Evolutionary conservation across 2,797 vertebrate genomes (phyloP).

Genomic region (Chelonia mydas): DNA sequence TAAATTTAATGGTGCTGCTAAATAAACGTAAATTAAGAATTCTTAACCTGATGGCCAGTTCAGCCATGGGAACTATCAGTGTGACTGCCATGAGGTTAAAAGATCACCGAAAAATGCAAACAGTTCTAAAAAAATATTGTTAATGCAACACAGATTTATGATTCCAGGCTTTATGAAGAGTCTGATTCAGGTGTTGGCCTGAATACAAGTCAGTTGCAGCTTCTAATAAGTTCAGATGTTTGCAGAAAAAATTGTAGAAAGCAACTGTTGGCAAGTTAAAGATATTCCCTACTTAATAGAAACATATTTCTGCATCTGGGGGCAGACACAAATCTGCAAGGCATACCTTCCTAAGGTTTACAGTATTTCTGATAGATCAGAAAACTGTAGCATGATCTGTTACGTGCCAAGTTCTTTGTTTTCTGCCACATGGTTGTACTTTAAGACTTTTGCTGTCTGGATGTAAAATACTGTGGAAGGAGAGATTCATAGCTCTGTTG

Average conservation of each 20-base stretch:
- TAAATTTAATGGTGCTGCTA: neutral
- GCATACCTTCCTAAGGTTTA: slow-evolving; percentile 22
- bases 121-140: neutral
- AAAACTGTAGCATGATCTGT: slow-evolving; percentile 10
- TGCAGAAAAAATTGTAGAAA: slow-evolving; percentile 4
- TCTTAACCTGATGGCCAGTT: neutral
- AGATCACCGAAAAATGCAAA: slow-evolving; percentile 6
- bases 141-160: neutral
- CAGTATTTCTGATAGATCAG: neutral
- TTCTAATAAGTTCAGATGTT: slow-evolving; percentile 30
- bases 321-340: slow-evolving; percentile 38
- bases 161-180: neutral
- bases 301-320: slow-evolving; percentile 44
- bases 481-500: neutral
- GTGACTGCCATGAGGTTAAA: neutral
- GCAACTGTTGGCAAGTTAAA: slow-evolving; percentile 21
- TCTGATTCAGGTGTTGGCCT: slow-evolving; percentile 1
- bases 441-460: slow-evolving; percentile 38
- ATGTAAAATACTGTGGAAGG: neutral
- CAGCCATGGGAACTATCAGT: neutral
- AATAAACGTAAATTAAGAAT: neutral
- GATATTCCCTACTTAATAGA: slow-evolving; percentile 25
- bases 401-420: slow-evolving; percentile 33
- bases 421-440: slow-evolving; percentile 43
- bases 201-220: neutral